Evolutionary conservation across 2,113 vertebrate genomes (phyloP).

Genomic region (Sterrhoptilus dennistouni): DNA sequence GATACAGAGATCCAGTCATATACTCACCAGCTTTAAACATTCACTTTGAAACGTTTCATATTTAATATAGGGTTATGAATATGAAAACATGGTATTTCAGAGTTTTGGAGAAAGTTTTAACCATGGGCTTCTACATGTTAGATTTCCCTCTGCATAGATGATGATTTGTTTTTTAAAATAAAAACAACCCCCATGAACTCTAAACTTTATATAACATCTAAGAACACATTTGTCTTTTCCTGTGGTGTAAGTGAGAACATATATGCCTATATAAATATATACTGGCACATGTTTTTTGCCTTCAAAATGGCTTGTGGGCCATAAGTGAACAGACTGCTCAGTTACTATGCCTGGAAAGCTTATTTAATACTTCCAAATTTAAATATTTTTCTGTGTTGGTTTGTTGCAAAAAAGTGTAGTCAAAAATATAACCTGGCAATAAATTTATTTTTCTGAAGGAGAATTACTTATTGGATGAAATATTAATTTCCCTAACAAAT

Average conservation of each 20-base stretch:
- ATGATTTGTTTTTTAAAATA: constrained; percentile 9
- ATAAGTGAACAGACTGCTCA: constrained; percentile 32
- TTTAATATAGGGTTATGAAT: background rate
- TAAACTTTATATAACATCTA: constrained; percentile 41
- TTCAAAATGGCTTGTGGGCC: constrained; percentile 36
- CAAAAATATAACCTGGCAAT: background rate
- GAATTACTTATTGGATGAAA: background rate
- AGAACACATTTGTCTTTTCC: constrained; percentile 43
- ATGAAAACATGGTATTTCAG: background rate
- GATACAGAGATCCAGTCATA: background rate
- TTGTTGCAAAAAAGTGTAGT: background rate
- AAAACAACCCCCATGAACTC: constrained; percentile 18
- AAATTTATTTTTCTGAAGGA: background rate
- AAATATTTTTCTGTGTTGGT: constrained; percentile 25
- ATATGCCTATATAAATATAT: constrained; percentile 37
- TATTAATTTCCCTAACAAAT: background rate
- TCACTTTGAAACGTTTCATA: background rate
- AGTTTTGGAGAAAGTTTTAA: background rate
- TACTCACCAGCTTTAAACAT: background rate
- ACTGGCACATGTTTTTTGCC: constrained; percentile 27
- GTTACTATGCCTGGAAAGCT: constrained; percentile 35
- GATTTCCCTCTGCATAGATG: background rate
- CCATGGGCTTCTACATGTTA: background rate
- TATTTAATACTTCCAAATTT: constrained; percentile 49
- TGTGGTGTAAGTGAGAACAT: constrained; percentile 9